Evolutionary conservation across 2,113 vertebrate genomes (phyloP).

Genomic region (Saccopteryx leptura): DNA sequence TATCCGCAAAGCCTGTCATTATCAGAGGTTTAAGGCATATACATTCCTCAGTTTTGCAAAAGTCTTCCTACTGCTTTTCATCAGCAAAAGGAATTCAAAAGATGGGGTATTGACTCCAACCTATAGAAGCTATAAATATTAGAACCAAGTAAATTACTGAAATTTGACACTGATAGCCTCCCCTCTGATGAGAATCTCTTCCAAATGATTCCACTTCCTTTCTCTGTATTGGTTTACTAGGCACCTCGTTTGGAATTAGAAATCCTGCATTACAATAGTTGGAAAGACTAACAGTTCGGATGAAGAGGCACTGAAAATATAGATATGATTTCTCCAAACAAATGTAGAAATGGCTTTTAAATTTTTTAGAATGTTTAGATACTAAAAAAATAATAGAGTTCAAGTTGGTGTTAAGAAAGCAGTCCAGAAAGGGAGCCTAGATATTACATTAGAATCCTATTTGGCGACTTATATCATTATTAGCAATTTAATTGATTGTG

Average conservation of each 20-base stretch:
- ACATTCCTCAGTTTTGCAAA: not conserved
- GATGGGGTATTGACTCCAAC: not conserved
- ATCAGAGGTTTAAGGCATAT: not conserved
- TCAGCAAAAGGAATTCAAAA: constrained; percentile 1
- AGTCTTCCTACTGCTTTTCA: constrained; percentile 29
- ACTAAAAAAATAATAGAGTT: not conserved
- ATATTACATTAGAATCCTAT: not conserved
- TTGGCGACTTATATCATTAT: not conserved
- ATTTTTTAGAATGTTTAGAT: not conserved
- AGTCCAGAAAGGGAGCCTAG: not conserved
- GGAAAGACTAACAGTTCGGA: not conserved
- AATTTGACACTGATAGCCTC: not conserved
- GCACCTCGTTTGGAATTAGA: not conserved
- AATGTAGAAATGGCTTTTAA: constrained; percentile 3
- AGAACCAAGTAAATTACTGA: not conserved
- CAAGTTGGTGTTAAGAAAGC: not conserved
- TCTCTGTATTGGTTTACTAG: not conserved
- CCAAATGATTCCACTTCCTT: constrained; percentile 21
- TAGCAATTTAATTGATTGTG: not conserved
- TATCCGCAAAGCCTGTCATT: not conserved
- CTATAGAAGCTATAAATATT: not conserved
- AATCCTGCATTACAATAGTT: not conserved
- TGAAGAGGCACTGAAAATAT: not conserved
- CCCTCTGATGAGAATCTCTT: not conserved
- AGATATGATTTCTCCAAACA: not conserved